phyloP scores from a whole-genome alignment of 2,797 vertebrate genomes.

The Thalassophryne amazonica region DNA sequence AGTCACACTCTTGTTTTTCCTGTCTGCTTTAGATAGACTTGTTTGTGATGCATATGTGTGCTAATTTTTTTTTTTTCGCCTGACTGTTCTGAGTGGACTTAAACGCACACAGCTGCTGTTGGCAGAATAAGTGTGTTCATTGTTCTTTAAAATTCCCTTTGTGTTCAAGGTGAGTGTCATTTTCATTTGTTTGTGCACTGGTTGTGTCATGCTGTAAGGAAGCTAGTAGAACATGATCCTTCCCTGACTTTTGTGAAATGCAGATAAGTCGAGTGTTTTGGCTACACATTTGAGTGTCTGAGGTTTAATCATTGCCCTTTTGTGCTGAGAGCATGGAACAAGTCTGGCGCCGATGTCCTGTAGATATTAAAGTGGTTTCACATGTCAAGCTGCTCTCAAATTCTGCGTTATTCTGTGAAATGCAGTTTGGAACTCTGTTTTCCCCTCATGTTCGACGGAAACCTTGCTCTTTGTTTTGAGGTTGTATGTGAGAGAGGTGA shows the following conservation, averaged over 20 bases:
- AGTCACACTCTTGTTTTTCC: slow-evolving; percentile 63
- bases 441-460: slow-evolving; percentile 23
- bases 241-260: too few species aligned
- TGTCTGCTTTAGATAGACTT: slow-evolving; percentile 58
- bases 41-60: slow-evolving; percentile 52
- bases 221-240: too few species aligned
- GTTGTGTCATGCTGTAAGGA: not conserved
- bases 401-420: slow-evolving; percentile 2
- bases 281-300: slow-evolving; percentile 16
- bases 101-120: slow-evolving; percentile 16
- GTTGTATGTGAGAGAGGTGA: slow-evolving; percentile 37
- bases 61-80: slow-evolving; percentile 12
- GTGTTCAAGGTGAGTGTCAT: slow-evolving; percentile 69
- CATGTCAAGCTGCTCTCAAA: slow-evolving; percentile 2
- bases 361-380: slow-evolving; percentile 14
- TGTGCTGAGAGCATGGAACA: slow-evolving; percentile 14
- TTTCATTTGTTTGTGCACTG: slow-evolving; percentile 10
- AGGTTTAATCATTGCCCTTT: slow-evolving; percentile 30
- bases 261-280: too few species aligned
- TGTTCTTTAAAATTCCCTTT: slow-evolving; percentile 41
- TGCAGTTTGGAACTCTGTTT: slow-evolving; percentile 24
- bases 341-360: slow-evolving; percentile 6
- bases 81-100: slow-evolving; percentile 13
- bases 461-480: slow-evolving; percentile 53
- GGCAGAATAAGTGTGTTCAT: slow-evolving; percentile 20